These are phyloP conservation scores for Athripsodes cinereus DNA, from an alignment of 2,888 invertebrate genomes.

Conservation along the genomic window DNA sequence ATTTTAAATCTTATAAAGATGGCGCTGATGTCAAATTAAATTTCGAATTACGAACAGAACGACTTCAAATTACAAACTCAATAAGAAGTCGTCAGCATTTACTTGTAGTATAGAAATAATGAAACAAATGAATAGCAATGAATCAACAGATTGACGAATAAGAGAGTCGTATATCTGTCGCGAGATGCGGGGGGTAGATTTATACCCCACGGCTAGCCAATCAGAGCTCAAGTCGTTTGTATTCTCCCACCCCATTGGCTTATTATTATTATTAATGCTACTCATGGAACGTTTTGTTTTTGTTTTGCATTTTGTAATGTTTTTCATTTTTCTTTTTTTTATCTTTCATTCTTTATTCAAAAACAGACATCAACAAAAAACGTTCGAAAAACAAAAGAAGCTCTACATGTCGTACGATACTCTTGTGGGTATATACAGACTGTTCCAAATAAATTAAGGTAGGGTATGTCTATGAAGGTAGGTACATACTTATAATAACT, in stretches of 20 bases:
- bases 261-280: background rate
- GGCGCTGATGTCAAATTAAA: no score
- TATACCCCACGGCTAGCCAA: background rate
- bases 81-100: no score
- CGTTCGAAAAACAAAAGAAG: background rate
- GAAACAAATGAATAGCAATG: background rate
- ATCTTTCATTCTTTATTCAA: background rate
- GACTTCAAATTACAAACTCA: no score
- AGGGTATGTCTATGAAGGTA: no score
- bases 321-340: background rate
- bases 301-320: background rate
- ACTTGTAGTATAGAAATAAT: no score
- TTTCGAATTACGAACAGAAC: no score
- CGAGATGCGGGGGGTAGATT: slow-evolving; percentile 1
- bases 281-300: background rate
- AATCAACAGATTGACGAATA: background rate
- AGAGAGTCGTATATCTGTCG: background rate
- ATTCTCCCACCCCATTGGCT: background rate
- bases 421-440: no score
- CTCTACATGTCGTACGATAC: background rate
- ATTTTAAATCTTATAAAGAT: no score
- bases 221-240: background rate
- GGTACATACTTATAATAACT: no score
- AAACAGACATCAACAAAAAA: background rate
- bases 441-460: no score